Evolutionary conservation across 1,140 invertebrate species (phyloP).

Genomic region (Anthonomus grandis): DNA sequence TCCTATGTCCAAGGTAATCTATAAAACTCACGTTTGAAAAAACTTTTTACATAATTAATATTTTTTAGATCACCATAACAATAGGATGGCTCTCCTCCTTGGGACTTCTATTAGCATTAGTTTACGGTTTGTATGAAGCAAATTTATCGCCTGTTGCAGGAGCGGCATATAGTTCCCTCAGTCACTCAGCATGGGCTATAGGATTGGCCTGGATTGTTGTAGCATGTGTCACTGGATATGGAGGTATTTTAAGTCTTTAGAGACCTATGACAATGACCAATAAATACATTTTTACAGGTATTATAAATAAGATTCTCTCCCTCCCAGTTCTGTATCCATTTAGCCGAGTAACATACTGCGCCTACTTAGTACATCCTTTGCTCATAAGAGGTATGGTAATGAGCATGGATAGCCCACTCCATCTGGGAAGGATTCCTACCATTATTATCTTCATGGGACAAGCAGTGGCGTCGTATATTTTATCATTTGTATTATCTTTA

Average conservation of each 20-base stretch:
- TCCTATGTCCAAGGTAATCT: conserved; percentile 64
- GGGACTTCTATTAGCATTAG: conserved; percentile 62
- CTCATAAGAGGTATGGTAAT: conserved; percentile 72
- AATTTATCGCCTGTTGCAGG: conserved; percentile 65
- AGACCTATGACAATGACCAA: conserved; percentile 4
- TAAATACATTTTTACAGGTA: conserved; percentile 55
- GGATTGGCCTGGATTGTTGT: conserved; percentile 82
- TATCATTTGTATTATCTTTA: conserved; percentile 76
- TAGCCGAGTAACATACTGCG: conserved; percentile 79
- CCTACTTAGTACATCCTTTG: conserved; percentile 78
- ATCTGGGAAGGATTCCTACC: conserved; percentile 71
- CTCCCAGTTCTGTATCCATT: conserved; percentile 75
- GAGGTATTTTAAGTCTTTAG: conserved; percentile 56
- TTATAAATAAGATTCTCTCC: conserved; percentile 69
- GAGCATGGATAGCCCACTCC: conserved; percentile 73
- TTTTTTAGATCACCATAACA: conserved; percentile 58
- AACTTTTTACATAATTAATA: neutral
- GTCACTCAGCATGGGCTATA: conserved; percentile 80
- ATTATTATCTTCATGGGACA: conserved; percentile 76
- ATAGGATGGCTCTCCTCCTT: conserved; percentile 67
- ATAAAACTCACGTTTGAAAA: conserved; percentile 1
- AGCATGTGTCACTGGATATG: conserved; percentile 84
- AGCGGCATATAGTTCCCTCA: conserved; percentile 78
- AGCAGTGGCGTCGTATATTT: conserved; percentile 68
- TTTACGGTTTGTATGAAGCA: conserved; percentile 73